phyloP scores from a whole-genome alignment of 2,888 invertebrate genomes.

The Bimastos eiseni region DNA sequence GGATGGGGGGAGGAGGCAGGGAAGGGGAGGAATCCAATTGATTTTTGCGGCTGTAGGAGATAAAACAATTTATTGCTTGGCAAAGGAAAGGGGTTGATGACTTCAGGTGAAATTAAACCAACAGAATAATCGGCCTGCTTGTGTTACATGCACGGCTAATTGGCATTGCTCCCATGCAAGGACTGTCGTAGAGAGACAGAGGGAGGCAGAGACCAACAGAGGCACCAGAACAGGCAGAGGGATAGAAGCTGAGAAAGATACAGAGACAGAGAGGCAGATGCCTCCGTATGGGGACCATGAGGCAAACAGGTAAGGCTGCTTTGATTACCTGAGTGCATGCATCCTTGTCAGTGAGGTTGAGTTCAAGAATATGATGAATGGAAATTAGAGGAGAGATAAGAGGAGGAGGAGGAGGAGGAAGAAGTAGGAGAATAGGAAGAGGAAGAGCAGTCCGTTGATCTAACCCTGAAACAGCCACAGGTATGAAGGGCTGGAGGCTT shows the following conservation, averaged over 20 bases:
- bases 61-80: constrained; percentile 13
- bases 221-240: neutral
- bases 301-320: neutral
- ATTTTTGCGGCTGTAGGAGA: neutral
- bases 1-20: neutral
- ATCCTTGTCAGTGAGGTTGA: neutral
- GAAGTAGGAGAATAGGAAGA: too few relatives aligned
- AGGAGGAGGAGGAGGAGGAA: too few relatives aligned
- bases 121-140: neutral
- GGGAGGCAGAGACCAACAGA: neutral
- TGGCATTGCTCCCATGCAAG: neutral
- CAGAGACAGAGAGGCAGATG: neutral
- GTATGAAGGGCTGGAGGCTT: too few relatives aligned
- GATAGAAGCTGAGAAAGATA: neutral
- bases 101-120: neutral
- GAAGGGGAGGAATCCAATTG: neutral
- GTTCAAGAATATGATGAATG: neutral
- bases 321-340: constrained; percentile 6
- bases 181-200: neutral
- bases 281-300: neutral
- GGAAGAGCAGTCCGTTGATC: too few relatives aligned
- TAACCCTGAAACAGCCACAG: too few relatives aligned
- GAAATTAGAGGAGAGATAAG: neutral
- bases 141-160: neutral
- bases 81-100: neutral